Base-by-base conservation (phyloP, 2,113 vertebrate species). In the Lepus timidus region DNA sequence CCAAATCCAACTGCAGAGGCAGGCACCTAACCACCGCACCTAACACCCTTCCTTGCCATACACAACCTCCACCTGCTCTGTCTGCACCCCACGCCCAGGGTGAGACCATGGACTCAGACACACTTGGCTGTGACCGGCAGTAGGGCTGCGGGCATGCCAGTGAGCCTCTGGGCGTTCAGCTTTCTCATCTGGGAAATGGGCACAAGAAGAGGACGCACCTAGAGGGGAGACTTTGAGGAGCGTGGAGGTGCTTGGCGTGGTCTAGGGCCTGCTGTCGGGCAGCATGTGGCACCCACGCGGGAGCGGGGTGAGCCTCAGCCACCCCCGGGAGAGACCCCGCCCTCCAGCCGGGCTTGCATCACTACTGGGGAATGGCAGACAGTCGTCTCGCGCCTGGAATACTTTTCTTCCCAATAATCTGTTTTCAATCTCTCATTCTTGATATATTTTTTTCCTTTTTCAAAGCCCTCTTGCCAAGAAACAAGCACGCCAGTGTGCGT, bases 371-470 rank as follows among this genome's bases (percentile, higher is more conserved):
- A 98, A 97, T 96, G 96, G 0, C 73, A 97, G 95, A 96, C 96
- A 76, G 96, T 76, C 31, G 94, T 96, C 97, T 97, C 78, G 49
- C 44, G 96, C 70, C 3, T 91, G 90, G 97, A 97, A 90, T 91
- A 52, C 27, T 97, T 98, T 97, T 94, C 96, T 97, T 95, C 94
- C 92, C 70, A 78, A 73, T 97, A 95, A 97, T 97, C 96, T 98
- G 98, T 97, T 98, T 98, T 96, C 91, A 97, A 97, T 98, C 97
- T 98, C 93, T 97, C 79, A 36, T 52, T 86, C 84, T 78, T 79
- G 14, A 14, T 58, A 44, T 44, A 7, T 36, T 68, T 94, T 36
- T 95, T 58, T 36, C 62, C 52, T 51, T 65, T 88, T 84, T 55
- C 27, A 92, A 85, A n/a, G 39, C 31, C 9, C 27, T 31, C 61